Evolutionary conservation across 2,888 invertebrate genomes (phyloP), one percentile per base, ranked within the genome.

Genomic region (Sesia bembeciformis): DNA sequence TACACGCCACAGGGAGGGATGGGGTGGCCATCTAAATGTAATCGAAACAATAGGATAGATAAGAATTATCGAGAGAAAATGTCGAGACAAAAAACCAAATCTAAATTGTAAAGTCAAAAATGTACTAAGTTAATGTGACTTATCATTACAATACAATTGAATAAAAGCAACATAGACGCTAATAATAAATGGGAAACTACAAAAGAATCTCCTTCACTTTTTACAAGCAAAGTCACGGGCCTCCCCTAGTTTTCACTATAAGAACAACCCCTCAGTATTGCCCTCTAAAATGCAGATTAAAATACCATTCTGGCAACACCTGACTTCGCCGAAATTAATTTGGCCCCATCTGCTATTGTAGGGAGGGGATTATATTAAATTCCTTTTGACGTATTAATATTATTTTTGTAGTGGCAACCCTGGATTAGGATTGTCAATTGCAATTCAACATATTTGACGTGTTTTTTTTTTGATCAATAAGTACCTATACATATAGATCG

Each of bases 321-420:
- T 75, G 76, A 78, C 72, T 69, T 60, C 58, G 58, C 56, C 57
- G 65, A 7, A 68, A 73, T 68, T 72, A 73, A 70, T 72, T 58
- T 56, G 65, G 57, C 66, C 74, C 70, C 77, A 76, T 75, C 78
- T 78, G 77, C 62, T 53, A 62, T 59, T 52, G 57, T 59, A 60
- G 62, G 60, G 60, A 64, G 72, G 71, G 78, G 78, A 71, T 78
- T 76, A 77, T 76, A 77, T 76, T 73, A 71, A 71, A 77, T 76
- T 75, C 76, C 72, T 68, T 63, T 66, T 70, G 70, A 70, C 67
- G 74, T 70, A 78, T 79, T 77, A 74, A 77, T 79, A 74, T 79
- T 76, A 74, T 72, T 74, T 69, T 71, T 68, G 58, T 56, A 42
- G 58, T 63, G 67, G 67, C 63, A 67, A 58, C 70, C 65, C 66